Evolutionary conservation across 2,888 invertebrate genomes (phyloP).

Genomic region (Ischnura elegans): DNA sequence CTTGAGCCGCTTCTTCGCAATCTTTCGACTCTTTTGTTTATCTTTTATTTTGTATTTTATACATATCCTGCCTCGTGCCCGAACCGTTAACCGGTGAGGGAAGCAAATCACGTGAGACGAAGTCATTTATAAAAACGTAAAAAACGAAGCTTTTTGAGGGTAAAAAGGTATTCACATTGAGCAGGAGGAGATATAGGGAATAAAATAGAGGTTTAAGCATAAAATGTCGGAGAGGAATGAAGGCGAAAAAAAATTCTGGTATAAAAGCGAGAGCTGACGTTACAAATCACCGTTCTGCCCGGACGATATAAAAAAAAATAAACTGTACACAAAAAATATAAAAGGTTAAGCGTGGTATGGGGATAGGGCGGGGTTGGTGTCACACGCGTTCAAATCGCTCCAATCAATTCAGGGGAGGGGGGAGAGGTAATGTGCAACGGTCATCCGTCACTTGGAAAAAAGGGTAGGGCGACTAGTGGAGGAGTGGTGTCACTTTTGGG

Average conservation of each 20-base stretch:
- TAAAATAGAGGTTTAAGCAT: not conserved
- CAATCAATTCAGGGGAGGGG: not conserved
- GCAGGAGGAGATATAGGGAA: not conserved
- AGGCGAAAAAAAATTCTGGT: not conserved
- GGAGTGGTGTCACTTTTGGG: not conserved
- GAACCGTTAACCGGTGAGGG: not conserved
- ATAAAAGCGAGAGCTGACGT: conserved; percentile 14
- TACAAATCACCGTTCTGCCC: conserved; percentile 45
- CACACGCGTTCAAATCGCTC: not conserved
- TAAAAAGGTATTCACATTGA: not conserved
- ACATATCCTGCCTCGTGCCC: not conserved
- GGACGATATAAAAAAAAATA: not conserved
- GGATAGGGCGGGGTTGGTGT: not conserved
- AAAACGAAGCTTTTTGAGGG: not conserved
- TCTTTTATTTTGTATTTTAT: no score
- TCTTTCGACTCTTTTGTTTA: not conserved
- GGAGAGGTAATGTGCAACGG: not conserved
- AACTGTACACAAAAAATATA: not conserved
- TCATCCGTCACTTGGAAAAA: conserved; percentile 16
- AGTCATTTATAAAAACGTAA: conserved; percentile 39
- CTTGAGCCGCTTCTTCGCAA: not conserved
- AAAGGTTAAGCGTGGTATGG: not conserved
- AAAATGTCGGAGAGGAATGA: not conserved
- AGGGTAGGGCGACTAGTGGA: not conserved
- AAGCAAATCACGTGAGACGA: conserved; percentile 57